These are phyloP conservation scores for Aleiodes leptofemur DNA, from an alignment of 2,888 invertebrate genomes.

Conservation along the genomic window DNA sequence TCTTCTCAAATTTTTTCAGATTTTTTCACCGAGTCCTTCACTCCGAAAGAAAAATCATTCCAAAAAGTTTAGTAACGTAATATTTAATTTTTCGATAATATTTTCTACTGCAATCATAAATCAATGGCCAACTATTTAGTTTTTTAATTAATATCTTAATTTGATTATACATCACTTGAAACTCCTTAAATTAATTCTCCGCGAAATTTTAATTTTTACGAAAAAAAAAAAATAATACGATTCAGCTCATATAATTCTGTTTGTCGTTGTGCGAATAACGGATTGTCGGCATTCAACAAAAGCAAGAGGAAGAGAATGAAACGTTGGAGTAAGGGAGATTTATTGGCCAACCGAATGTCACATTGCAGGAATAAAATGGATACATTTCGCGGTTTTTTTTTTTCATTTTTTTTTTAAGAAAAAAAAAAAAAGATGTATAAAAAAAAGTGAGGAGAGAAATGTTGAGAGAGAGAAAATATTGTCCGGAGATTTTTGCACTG, in stretches of 20 bases:
- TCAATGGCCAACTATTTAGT: too few species aligned
- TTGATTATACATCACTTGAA: too few species aligned
- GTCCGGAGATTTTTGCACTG: conserved; percentile 25
- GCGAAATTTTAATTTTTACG: too few species aligned
- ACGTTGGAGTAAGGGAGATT: conserved; percentile 16
- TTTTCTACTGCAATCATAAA: too few species aligned
- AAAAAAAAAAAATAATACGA: conserved; percentile 5
- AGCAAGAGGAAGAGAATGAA: conserved; percentile 29
- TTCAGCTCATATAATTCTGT: conserved; percentile 11
- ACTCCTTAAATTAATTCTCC: too few species aligned
- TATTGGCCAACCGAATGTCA: conserved; percentile 27
- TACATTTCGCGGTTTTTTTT: not conserved
- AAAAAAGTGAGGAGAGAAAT: not conserved
- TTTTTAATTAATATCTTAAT: too few species aligned
- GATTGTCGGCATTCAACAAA: conserved; percentile 31
- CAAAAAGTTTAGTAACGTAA: too few species aligned
- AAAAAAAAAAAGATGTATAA: not conserved
- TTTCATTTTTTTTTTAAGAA: not conserved
- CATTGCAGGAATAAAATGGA: conserved; percentile 21
- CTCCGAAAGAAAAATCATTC: too few species aligned
- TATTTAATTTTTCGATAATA: too few species aligned
- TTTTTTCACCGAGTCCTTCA: too few species aligned
- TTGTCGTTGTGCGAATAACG: conserved; percentile 29
- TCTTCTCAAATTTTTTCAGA: too few species aligned
- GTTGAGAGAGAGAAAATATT: conserved; percentile 15